Evolutionary conservation across 2,797 vertebrate species (phyloP), one percentile per base, ranked within the genome.

Genomic region (Amniataba percoides): DNA sequence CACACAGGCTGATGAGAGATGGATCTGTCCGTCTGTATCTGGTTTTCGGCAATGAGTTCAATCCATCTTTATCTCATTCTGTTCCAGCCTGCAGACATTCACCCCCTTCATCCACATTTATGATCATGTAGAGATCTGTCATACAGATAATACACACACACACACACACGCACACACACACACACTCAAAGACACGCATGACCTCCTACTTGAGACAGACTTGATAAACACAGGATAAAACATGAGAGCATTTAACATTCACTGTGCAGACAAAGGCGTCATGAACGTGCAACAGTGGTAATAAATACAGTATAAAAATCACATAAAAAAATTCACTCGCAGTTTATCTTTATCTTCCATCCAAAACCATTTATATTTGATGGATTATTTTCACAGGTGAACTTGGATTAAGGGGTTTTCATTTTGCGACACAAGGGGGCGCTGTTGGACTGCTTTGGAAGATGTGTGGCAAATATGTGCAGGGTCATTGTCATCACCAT

Each of bases 41-140:
- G 62, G 45, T 57, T 63, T 58, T 42, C 8, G 3, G 43, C 10
- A 27, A 87, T 82, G 77, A 76, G 27, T 51, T 75, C 61, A 67
- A 81, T 89, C 71, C 69, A 71, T 86, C 84, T 83, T 83, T 25
- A 74, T 81, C 27, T 77, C 7, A 39, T 39, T 78, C 7, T 56
- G 2, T 56, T 72, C 53, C 55, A 61, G 57, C 39, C 11, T 0
- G 52, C 65, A 31, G 59, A 78, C 45, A 10, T 73, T 61, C 62
- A 10, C n/a, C 66, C 58, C 66, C 43, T 59, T 75, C 71, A 55
- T 66, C 39, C 70, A 70, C 80, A 70, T 80, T 75, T 72, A 75
- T 75, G 74, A 78, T 62, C 58, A 52, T 77, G 62, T 62, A 74
- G 36, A 45, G 49, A 68, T 61, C 62, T 75, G 77, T 75, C 64